Evolutionary conservation across 2,797 vertebrate genomes (phyloP), one percentile per base, ranked within the genome.

Genomic region (Scarus forsteni): DNA sequence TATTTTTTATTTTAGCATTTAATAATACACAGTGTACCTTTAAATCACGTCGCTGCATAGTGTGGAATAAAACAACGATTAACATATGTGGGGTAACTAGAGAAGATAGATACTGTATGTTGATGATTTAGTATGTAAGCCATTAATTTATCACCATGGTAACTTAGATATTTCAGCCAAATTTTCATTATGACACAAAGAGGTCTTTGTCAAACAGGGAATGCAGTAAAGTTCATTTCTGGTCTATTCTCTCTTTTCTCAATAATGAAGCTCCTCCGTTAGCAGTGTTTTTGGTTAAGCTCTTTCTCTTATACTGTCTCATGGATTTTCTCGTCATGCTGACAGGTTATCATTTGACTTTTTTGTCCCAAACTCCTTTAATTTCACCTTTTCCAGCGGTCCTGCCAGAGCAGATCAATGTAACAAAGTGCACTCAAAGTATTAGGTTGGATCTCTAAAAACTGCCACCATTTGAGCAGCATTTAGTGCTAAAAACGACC

Each of bases 321-420:
- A 49, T 54, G 45, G 45, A 68, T 73, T 73, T 66, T 53, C 38
- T 48, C 11, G 1, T 68, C 58, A 46, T 0, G 50, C 10, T 69
- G 71, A 66, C 71, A 76, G 40, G 62, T 73, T 70, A 63, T 84
- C 57, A 63, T 80, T 75, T 80, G 44, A 59, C 34, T 53, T 50
- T 49, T 61, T 67, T 68, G 61, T 73, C 70, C 53, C 51, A 63
- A 61, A 68, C 62, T 73, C 10, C 4, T 54, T 70, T 77, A 66
- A 75, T 70, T 75, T 57, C 6, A 52, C 40, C 52, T 65, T 77
- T 66, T 7, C 6, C n/a, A 45, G 16, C 34, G 16, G 53, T 70
- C 64, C 27, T 71, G 66, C 69, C 60, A 75, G 52, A 69, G 8
- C 15, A 18, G 42, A 73, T 76, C 66, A 61, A 63, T 70, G 70